Percentiles rank a stretch among this genome's conserved stretches.
phyloP scores from a whole-genome alignment of 2,797 vertebrate species.

The Acanthopagrus latus region DNA sequence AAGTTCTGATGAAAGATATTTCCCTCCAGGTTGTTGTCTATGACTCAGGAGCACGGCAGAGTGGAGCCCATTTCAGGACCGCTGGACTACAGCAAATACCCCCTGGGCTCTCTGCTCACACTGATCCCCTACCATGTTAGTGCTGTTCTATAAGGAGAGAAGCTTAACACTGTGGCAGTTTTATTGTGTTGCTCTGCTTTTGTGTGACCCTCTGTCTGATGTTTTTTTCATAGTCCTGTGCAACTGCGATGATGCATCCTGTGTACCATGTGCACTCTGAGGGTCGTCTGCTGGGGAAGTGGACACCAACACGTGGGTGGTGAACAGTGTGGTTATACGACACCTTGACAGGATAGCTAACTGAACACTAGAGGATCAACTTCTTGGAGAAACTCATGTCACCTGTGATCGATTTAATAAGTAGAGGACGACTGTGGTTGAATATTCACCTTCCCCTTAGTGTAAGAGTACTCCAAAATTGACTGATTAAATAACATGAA shows the following conservation, averaged over 20 bases:
- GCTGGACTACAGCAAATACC: slow-evolving; percentile 86
- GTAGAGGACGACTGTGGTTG: background rate
- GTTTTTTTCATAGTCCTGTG: slow-evolving; percentile 84
- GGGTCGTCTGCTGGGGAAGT: slow-evolving; percentile 85
- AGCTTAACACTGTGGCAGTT: background rate
- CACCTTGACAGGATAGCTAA: background rate
- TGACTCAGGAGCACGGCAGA: slow-evolving; percentile 91
- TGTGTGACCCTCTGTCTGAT: slow-evolving; percentile 22
- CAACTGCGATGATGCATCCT: slow-evolving; percentile 88
- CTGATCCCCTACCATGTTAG: slow-evolving; percentile 90
- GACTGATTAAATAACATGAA: background rate
- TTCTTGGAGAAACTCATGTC: background rate
- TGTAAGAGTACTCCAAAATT: background rate
- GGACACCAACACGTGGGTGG: slow-evolving; percentile 90
- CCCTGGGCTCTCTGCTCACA: slow-evolving; percentile 83
- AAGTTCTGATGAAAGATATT: slow-evolving; percentile 15
- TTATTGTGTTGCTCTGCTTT: background rate
- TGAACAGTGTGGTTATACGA: slow-evolving; percentile 63
- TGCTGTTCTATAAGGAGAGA: slow-evolving; percentile 5
- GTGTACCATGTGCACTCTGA: slow-evolving; percentile 85
- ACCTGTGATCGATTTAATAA: background rate
- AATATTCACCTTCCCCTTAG: background rate
- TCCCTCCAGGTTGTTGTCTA: slow-evolving; percentile 83
- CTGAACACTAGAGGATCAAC: background rate
- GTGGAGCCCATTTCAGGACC: slow-evolving; percentile 83